Evolutionary conservation across 2,113 vertebrate genomes (phyloP), one percentile per base, ranked within the genome.

Genomic region (Lepidiolamprologus cunningtoni): DNA sequence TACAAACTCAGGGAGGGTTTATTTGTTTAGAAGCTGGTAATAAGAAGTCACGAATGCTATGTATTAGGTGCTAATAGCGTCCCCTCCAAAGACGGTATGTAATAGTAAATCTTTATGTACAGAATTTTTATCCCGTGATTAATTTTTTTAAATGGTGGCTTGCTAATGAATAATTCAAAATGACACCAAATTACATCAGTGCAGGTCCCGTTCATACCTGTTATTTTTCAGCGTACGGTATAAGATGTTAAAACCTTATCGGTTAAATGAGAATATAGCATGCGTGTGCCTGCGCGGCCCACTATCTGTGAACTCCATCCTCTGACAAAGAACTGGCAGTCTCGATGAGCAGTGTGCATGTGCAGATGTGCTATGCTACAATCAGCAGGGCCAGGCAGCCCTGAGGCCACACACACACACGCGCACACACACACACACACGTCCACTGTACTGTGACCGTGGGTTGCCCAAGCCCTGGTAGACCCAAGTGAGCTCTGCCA

Each of bases 401-500:
- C 91, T 83, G 68, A 57, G 73, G 89, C 87, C 21, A 83, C 86
- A 80, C 42, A 66, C 80, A 81, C 86, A 52, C 19, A 4, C 40
- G n/a, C 47, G 17, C 26, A 5, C 28, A 28, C 71, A 35, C 86
- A 76, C 42, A 71, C 47, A 68, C 50, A 63, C 50, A 83, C 45
- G 6, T n/a, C 31, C 58, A 37, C 33, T 82, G 33, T 33, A 83
- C 61, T 57, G 71, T 80, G 86, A 93, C 92, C 37, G 31, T 84
- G 88, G 90, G 87, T 91, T 55, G 81, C 79, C 84, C 88, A 84
- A 91, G 90, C 84, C 90, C 84, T 82, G 47, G 80, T 76, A 91
- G 93, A 88, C 83, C 87, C 23, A 55, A 82, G 82, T 76, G 83
- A 93, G 86, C 90, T 35, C 81, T 85, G 95, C 95, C 95, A 96